phyloP scores from a whole-genome alignment of 1,140 invertebrate genomes.

The Monochamus saltuarius region DNA sequence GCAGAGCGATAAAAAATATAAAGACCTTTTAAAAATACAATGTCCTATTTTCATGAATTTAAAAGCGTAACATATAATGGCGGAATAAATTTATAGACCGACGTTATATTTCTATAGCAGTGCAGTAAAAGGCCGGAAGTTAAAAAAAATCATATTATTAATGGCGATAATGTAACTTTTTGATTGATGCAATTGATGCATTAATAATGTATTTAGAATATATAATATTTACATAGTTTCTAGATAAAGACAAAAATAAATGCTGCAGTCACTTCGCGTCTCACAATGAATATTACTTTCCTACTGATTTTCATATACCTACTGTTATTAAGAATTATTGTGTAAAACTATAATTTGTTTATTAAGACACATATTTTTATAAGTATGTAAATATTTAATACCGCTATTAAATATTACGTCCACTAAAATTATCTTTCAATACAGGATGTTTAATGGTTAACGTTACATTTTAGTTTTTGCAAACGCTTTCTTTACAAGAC shows the following conservation, averaged over 20 bases:
- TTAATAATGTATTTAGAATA: background rate
- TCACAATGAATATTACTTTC: slow-evolving; percentile 9
- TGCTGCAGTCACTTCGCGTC: slow-evolving; percentile 1
- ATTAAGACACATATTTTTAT: no score
- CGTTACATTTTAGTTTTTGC: no score
- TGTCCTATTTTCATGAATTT: slow-evolving; percentile 4
- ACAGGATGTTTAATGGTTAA: no score
- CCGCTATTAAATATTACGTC: no score
- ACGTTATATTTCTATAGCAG: slow-evolving; percentile 24
- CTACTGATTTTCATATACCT: background rate
- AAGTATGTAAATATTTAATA: no score
- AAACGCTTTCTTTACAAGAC: no score
- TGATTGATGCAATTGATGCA: slow-evolving; percentile 15
- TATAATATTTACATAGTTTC: slow-evolving; percentile 1
- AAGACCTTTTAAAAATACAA: slow-evolving; percentile 14
- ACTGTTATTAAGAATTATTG: no score
- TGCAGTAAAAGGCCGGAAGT: slow-evolving; percentile 15
- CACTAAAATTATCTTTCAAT: no score
- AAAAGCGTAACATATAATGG: slow-evolving; percentile 14
- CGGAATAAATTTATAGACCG: slow-evolving; percentile 25
- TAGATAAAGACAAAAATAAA: background rate
- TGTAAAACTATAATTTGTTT: no score
- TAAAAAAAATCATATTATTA: slow-evolving; percentile 8
- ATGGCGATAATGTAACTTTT: slow-evolving; percentile 9
- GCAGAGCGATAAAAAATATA: slow-evolving; percentile 11